Conservation (phyloP, 2,113 vertebrate species). For the Lepidothrix coronata region DNA sequence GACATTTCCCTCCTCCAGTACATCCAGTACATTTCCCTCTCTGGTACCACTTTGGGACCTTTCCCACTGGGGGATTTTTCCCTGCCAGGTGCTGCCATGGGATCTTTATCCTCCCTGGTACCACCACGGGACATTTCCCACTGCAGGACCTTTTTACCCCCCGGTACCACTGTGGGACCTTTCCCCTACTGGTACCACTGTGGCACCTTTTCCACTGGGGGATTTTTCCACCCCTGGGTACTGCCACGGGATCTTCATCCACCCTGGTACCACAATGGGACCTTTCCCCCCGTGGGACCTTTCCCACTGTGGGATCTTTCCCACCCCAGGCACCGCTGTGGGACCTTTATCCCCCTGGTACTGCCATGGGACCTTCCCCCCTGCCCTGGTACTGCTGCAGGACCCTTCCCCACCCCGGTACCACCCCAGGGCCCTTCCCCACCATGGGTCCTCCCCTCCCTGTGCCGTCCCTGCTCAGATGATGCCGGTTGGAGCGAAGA, state of each 20-base stretch:
- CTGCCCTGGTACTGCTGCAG: rapidly evolving
- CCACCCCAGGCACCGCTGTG: background rate
- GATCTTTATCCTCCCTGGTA: too few species aligned
- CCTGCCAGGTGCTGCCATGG: background rate
- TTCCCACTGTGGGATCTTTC: background rate
- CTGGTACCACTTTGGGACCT: background rate
- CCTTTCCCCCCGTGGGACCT: background rate
- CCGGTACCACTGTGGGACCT: background rate
- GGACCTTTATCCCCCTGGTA: background rate
- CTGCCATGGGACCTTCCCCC: background rate
- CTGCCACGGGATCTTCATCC: too few species aligned
- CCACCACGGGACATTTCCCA: background rate
- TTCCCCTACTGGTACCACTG: background rate
- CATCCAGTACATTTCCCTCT: background rate
- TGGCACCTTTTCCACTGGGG: background rate
- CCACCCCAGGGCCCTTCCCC: background rate
- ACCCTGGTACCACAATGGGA: too few species aligned
- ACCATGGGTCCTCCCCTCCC: background rate
- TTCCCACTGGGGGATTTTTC: background rate
- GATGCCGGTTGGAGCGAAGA: constrained; percentile 71
- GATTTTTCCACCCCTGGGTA: background rate
- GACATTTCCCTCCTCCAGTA: background rate
- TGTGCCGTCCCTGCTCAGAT: constrained; percentile 50
- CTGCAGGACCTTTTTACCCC: background rate
- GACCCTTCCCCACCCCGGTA: background rate